Evolutionary conservation across 2,888 invertebrate species (phyloP).

Genomic region (Teinopalpus imperialis): DNA sequence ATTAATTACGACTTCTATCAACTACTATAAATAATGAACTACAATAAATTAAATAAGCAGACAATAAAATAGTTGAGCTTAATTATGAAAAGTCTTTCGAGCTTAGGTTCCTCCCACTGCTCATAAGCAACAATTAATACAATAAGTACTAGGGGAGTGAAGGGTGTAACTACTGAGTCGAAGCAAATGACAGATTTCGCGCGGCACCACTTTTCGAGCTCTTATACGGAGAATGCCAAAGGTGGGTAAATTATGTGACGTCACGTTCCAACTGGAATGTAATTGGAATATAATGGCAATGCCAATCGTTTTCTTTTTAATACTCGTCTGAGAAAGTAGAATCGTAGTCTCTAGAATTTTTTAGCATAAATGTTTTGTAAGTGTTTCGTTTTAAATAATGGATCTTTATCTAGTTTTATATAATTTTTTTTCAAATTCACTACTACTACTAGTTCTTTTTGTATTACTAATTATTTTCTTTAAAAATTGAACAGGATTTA

Average conservation of each 20-base stretch:
- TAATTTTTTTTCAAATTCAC: no score
- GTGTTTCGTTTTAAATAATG: no score
- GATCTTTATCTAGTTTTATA: no score
- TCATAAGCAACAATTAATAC: slow-evolving; percentile 76
- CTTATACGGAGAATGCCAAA: slow-evolving; percentile 56
- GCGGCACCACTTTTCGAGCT: slow-evolving; percentile 40
- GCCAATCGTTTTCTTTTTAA: slow-evolving; percentile 16
- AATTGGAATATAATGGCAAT: slow-evolving; percentile 26
- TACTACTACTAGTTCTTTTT: no score
- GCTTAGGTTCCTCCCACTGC: slow-evolving; percentile 72
- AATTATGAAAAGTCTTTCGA: slow-evolving; percentile 67
- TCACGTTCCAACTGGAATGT: slow-evolving; percentile 39
- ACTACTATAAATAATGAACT: no score
- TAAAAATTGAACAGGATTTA: no score
- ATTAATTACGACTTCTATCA: no score
- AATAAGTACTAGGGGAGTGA: slow-evolving; percentile 56
- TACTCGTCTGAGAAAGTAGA: neutral
- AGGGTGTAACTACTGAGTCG: slow-evolving; percentile 73
- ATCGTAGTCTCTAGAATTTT: slow-evolving; percentile 4
- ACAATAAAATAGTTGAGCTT: slow-evolving; percentile 35
- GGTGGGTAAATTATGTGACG: slow-evolving; percentile 64
- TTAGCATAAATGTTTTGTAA: neutral
- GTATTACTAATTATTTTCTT: no score
- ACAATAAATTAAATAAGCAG: neutral
- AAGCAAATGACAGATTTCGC: slow-evolving; percentile 56